Evolutionary conservation across 2,888 invertebrate genomes (phyloP).

Genomic region (Leptinotarsa haldemani): DNA sequence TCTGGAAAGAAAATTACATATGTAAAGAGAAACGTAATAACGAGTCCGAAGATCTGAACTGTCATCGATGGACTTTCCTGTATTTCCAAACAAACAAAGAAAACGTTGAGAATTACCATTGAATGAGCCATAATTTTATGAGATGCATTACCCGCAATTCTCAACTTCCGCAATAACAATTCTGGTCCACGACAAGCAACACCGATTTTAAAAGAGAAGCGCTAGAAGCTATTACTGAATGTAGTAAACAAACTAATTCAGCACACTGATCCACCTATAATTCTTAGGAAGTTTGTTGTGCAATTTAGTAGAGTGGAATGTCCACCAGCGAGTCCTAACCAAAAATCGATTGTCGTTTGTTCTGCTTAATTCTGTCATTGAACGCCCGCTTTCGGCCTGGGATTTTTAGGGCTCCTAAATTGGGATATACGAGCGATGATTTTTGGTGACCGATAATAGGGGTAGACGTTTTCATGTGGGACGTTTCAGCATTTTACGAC

Average conservation of each 20-base stretch:
- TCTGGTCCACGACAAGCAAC: slow-evolving; percentile 36
- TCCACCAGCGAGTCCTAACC: slow-evolving; percentile 44
- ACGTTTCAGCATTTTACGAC: too few species aligned
- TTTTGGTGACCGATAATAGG: not conserved
- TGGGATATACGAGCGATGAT: slow-evolving; percentile 4
- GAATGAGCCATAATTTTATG: not conserved
- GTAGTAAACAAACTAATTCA: slow-evolving; percentile 46
- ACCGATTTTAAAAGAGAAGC: slow-evolving; percentile 28
- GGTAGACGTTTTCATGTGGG: not conserved
- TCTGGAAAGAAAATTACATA: too few species aligned
- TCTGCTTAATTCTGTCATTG: slow-evolving; percentile 20
- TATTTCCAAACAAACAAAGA: not conserved
- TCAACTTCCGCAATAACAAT: slow-evolving; percentile 32
- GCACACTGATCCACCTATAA: slow-evolving; percentile 38
- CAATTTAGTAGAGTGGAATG: slow-evolving; percentile 42
- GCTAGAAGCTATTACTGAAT: slow-evolving; percentile 38
- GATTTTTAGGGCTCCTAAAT: not conserved
- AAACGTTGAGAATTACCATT: not conserved
- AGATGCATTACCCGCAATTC: not conserved
- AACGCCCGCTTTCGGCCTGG: not conserved
- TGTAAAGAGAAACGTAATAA: too few species aligned
- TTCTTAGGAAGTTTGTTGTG: slow-evolving; percentile 35
- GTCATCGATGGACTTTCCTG: not conserved
- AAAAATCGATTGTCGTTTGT: slow-evolving; percentile 46
- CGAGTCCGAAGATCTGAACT: too few species aligned